Evolutionary conservation across 2,797 vertebrate genomes (phyloP).

Genomic region (Loris lydekkerianus): DNA sequence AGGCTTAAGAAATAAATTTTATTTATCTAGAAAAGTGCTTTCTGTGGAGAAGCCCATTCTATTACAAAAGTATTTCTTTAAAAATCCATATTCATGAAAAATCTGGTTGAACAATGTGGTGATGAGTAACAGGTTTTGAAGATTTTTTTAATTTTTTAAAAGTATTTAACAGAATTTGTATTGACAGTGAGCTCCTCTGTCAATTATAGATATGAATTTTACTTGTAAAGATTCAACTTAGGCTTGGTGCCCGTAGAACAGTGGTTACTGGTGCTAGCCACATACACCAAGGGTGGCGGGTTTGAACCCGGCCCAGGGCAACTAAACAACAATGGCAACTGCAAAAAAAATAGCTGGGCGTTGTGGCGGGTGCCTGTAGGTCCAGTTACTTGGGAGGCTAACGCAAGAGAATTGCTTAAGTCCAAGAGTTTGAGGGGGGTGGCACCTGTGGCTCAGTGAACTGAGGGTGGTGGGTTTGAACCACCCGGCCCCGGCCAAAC

Average conservation of each 20-base stretch:
- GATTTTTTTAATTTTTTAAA: slow-evolving; percentile 20
- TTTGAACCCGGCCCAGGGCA: too few relatives aligned
- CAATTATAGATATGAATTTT: slow-evolving; percentile 51
- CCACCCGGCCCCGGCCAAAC: too few relatives aligned
- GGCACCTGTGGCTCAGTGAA: too few relatives aligned
- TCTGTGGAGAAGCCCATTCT: slow-evolving; percentile 30
- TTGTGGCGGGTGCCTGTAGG: too few relatives aligned
- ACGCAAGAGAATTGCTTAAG: too few relatives aligned
- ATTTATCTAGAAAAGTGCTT: slow-evolving; percentile 46
- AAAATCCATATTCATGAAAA: slow-evolving; percentile 12
- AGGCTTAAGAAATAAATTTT: slow-evolving; percentile 56
- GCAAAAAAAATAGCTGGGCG: neutral
- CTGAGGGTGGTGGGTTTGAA: too few relatives aligned
- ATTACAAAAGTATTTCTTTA: slow-evolving; percentile 33
- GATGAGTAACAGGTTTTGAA: neutral
- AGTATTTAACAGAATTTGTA: slow-evolving; percentile 28
- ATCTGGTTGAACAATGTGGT: slow-evolving; percentile 24
- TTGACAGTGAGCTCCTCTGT: neutral
- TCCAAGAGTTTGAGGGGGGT: too few relatives aligned
- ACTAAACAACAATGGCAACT: too few relatives aligned
- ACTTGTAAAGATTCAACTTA: slow-evolving; percentile 5
- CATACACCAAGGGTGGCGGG: too few relatives aligned
- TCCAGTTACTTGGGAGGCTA: too few relatives aligned
- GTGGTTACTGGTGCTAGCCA: too few relatives aligned
- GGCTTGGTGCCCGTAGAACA: too few relatives aligned